Evolutionary conservation across 2,888 invertebrate genomes (phyloP).

Genomic region (Phyllotreta striolata): DNA sequence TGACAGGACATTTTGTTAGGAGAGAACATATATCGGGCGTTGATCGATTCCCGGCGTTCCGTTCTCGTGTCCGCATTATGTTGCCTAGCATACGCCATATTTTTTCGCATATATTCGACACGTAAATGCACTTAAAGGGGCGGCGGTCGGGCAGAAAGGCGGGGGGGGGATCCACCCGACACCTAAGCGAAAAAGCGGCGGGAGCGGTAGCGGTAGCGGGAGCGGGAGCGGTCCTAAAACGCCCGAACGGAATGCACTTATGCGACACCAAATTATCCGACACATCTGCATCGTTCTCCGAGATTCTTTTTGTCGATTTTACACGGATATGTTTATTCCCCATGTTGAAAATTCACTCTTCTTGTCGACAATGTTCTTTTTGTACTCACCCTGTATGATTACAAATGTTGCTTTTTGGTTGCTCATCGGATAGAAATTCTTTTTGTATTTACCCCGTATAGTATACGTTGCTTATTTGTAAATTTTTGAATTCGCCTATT

Average conservation of each 20-base stretch:
- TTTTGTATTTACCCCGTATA: no score
- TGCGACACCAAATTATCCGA: conserved; percentile 40
- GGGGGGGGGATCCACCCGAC: not conserved
- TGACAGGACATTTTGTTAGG: conserved; percentile 36
- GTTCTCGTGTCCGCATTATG: conserved; percentile 58
- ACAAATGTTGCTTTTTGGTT: no score
- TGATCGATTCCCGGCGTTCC: conserved; percentile 57
- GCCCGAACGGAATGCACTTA: conserved; percentile 61
- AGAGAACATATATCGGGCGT: conserved; percentile 42
- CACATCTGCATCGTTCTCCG: conserved; percentile 48
- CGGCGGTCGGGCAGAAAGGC: conserved; percentile 53
- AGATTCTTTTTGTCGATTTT: not conserved
- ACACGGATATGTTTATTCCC: no score
- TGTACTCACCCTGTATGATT: no score
- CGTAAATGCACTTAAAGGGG: conserved; percentile 62
- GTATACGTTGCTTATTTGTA: no score
- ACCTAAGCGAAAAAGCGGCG: no score
- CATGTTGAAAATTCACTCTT: no score
- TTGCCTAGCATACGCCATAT: conserved; percentile 56
- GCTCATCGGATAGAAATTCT: no score
- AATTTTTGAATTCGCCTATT: no score
- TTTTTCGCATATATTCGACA: conserved; percentile 61
- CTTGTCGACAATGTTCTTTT: no score
- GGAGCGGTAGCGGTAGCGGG: conserved; percentile 2
- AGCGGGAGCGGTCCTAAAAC: conserved; percentile 54